Evolutionary conservation across 2,888 invertebrate species (phyloP).

Genomic region (Lutraria lutraria): DNA sequence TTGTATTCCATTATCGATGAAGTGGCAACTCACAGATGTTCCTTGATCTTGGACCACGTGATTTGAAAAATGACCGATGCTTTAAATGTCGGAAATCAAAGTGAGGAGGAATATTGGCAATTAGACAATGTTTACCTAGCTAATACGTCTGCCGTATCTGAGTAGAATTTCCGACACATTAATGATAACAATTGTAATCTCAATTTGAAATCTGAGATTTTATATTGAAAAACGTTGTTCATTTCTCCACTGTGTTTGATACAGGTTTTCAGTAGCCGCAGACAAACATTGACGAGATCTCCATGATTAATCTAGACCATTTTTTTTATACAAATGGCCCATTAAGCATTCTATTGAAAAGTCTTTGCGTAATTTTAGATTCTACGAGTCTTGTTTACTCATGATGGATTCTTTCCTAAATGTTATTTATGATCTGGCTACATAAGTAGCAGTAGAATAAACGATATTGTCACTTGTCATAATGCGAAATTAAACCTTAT

Average conservation of each 20-base stretch:
- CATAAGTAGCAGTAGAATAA: constrained; percentile 27
- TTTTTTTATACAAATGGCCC: constrained; percentile 30
- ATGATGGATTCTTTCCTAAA: background rate
- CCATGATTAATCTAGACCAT: constrained; percentile 27
- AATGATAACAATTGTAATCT: constrained; percentile 45
- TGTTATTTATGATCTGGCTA: constrained; percentile 12
- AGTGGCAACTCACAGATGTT: constrained; percentile 34
- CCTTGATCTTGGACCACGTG: background rate
- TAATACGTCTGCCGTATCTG: constrained; percentile 19
- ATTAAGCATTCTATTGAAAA: constrained; percentile 14
- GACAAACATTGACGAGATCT: background rate
- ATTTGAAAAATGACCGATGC: constrained; percentile 20
- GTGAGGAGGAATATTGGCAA: background rate
- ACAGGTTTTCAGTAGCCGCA: constrained; percentile 1
- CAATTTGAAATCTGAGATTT: constrained; percentile 45
- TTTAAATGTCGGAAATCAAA: constrained; percentile 17
- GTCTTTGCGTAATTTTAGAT: background rate
- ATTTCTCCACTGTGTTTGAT: constrained; percentile 20
- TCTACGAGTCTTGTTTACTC: background rate
- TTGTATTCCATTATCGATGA: constrained; percentile 25
- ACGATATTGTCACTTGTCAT: constrained; percentile 22
- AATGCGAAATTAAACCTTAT: background rate
- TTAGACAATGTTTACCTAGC: constrained; percentile 28
- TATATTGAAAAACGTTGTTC: constrained; percentile 54
- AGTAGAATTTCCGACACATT: background rate